Conservation (phyloP, 1,140 invertebrate genomes). For the Drosophila asahinai region DNA sequence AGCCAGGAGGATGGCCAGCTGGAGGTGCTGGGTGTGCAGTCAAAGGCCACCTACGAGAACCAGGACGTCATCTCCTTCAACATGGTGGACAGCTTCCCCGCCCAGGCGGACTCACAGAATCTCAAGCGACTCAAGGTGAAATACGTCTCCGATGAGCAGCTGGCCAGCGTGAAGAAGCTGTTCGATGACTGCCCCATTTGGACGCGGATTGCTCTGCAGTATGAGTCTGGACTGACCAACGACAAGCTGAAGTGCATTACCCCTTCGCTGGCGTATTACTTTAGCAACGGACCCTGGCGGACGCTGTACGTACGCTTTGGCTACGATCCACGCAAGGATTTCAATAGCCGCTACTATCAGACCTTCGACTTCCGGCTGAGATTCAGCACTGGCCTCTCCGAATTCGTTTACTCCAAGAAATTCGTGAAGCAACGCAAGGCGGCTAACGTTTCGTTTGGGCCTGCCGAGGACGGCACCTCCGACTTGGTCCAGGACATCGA, state of each 20-base stretch:
- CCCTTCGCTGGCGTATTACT: conserved; percentile 93
- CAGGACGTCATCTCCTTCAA: conserved; percentile 72
- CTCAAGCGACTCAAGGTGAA: conserved; percentile 85
- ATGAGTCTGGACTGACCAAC: conserved; percentile 87
- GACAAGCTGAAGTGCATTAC: conserved; percentile 92
- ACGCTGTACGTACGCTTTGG: conserved; percentile 93
- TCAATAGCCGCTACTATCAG: conserved; percentile 92
- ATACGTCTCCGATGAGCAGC: conserved; percentile 80
- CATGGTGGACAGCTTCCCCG: conserved; percentile 74
- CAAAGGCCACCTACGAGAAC: conserved; percentile 86
- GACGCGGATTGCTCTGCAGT: conserved; percentile 91
- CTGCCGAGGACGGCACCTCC: conserved; percentile 38
- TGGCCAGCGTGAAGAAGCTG: conserved; percentile 82
- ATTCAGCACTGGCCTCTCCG: conserved; percentile 74
- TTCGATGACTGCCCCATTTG: conserved; percentile 94
- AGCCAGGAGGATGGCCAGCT: conserved; percentile 69
- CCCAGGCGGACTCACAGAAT: conserved; percentile 67
- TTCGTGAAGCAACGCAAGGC: conserved; percentile 54
- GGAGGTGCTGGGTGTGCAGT: conserved; percentile 79
- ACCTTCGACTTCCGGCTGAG: conserved; percentile 93
- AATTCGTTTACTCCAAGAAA: conserved; percentile 74
- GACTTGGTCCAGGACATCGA: conserved; percentile 73
- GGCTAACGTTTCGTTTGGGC: conserved; percentile 18
- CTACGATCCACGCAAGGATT: conserved; percentile 94
- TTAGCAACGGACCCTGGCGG: conserved; percentile 94